Percentiles rank a stretch among this genome's conserved stretches.
phyloP scores from a whole-genome alignment of 2,797 vertebrate genomes.

The Catamblyrhynchus diadema region DNA sequence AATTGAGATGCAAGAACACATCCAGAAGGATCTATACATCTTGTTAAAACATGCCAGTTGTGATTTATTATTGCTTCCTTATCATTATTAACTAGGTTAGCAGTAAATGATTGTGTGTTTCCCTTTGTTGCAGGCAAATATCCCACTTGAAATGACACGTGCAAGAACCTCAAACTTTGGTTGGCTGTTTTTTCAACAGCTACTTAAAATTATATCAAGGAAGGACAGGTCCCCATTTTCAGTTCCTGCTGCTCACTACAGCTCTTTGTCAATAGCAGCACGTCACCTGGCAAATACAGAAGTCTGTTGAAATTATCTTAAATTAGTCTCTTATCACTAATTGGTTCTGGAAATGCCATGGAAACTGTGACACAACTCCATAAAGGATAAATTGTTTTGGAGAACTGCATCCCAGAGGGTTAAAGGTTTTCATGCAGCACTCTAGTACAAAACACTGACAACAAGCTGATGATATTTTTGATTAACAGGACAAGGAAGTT shows the following conservation, averaged over 20 bases:
- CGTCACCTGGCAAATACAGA: background rate
- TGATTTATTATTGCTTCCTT: background rate
- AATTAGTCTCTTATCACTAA: background rate
- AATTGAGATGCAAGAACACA: background rate
- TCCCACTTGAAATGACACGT: background rate
- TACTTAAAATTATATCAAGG: background rate
- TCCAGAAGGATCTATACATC: background rate
- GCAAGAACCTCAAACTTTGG: background rate
- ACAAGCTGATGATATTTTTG: background rate
- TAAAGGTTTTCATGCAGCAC: background rate
- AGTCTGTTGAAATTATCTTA: background rate
- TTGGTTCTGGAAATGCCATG: background rate
- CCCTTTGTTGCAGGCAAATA: background rate
- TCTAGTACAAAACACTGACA: background rate
- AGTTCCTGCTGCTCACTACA: background rate
- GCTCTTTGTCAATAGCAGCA: background rate
- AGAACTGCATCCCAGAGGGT: background rate
- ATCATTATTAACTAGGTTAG: background rate
- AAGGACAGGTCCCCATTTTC: background rate
- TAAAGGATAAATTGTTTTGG: background rate
- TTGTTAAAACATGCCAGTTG: background rate
- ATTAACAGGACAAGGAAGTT: rapidly evolving
- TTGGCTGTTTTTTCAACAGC: background rate
- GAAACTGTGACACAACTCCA: background rate
- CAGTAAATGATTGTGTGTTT: background rate